These are phyloP conservation scores for Cephus pulcher DNA, from an alignment of 2,888 invertebrate species.

Conservation along the genomic window DNA sequence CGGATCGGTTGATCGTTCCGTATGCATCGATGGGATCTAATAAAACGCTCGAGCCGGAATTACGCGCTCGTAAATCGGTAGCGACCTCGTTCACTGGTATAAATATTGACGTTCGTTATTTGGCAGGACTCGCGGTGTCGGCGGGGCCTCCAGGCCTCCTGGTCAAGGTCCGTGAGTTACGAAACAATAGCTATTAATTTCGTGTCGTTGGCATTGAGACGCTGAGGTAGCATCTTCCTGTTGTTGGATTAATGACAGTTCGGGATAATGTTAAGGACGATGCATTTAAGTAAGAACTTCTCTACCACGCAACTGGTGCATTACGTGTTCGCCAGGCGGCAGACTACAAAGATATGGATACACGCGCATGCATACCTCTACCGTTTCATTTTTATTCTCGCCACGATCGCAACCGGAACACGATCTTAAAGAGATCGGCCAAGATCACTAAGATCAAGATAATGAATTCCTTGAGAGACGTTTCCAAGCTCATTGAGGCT, in stretches of 20 bases:
- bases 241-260: background rate
- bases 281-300: background rate
- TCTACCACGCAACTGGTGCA: background rate
- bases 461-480: background rate
- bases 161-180: slow-evolving; percentile 1
- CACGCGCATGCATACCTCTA: background rate
- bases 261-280: background rate
- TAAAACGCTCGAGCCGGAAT: slow-evolving; percentile 1
- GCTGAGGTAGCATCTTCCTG: slow-evolving; percentile 3
- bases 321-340: background rate
- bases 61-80: background rate
- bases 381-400: background rate
- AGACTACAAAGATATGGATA: background rate
- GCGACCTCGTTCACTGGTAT: slow-evolving; percentile 3
- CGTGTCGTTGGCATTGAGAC: slow-evolving; percentile 1
- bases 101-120: background rate
- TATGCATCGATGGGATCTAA: background rate
- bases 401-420: background rate
- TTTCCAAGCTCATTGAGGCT: background rate
- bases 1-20: background rate
- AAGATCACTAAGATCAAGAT: background rate
- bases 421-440: background rate
- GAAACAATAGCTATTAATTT: slow-evolving; percentile 4
- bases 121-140: background rate
- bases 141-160: background rate